Evolutionary conservation across 1,140 invertebrate genomes (phyloP), one percentile per base, ranked within the genome.

Genomic region (Scaptomyza montana): DNA sequence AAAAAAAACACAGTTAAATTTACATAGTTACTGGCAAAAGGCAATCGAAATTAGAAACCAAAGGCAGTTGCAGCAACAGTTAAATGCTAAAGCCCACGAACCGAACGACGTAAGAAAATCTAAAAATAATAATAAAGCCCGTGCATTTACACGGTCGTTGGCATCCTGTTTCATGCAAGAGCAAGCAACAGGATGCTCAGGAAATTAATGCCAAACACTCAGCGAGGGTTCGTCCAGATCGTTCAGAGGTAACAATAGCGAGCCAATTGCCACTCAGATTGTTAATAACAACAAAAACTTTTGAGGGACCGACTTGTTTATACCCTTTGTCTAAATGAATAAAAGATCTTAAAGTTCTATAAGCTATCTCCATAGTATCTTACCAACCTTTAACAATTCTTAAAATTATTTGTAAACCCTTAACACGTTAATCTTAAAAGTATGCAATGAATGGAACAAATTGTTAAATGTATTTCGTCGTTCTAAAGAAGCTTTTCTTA

Each of bases 161-260:
- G 84, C 84, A 89, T 89, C 84, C 84, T 89, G 85, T 89, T 89
- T 89, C 85, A 89, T 89, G 84, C 80, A 80, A 89, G 74, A 89
- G 56, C 85, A 89, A 89, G 80, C 84, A 89, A 84, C 84, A 89
- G 84, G 84, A 89, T 89, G 84, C 85, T 30, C 67, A 54, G 69
- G 77, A 74, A 87, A 77, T 80, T 61, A 70, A 69, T 50, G 74
- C 76, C 59, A 47, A 30, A 19, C 74, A 79, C 75, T 47, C 10
- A 39, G 7, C 53, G 28, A 66, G 74, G 60, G 68, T 61, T 61
- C 33, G 43, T 21, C 33, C 16, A 13, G 59, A 47, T 60, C 69
- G 63, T 25, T 30, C 46, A 49, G 68, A 45, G 54, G 19, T 16
- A 74, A 64, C 66, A 69, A 69, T 49, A 70, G 59, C 60, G 2